Base-by-base conservation (phyloP, 2,888 invertebrate genomes). In the Amaurobius ferox region DNA sequence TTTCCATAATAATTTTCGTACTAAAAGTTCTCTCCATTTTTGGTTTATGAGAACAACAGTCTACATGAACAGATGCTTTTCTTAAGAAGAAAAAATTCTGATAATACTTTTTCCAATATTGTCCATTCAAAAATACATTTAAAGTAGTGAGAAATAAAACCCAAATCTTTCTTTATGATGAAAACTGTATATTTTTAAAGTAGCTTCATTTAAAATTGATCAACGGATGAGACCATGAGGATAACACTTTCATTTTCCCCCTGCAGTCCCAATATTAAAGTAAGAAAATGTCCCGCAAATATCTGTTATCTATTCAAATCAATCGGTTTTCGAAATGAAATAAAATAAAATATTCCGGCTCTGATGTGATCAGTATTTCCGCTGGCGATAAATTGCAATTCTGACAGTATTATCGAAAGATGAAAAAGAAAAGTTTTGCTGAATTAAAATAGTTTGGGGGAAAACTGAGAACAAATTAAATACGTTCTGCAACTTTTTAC, bases 381-480 rank as follows among this genome's bases (percentile, higher is more conserved):
- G 23, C 55, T 55, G 23, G 23, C 55, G 55, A 55, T 55, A 55
- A 55, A 55, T 55, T 55, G 23, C 23, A 23, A 19, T 23, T 55
- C 55, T 55, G 55, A 55, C 55, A 23, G 19, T 55, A 55, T 55
- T 55, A 55, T 55, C 55, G 23, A 55, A 23, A 6, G 23, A 55
- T 55, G 55, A 55, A 55, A 55, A 55, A 55, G 55, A 23, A 55
- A 55, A 23, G 16, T 16, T 55, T 44, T 44, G 55, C 16, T 19
- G 23, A 55, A 23, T 55, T 55, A 55, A 44, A 23, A 55, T 55
- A 6, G 35, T 35, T 35, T 35, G n/a, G n/a, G n/a, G n/a, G n/a
- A n/a, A n/a, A n/a, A n/a, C n/a, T n/a, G n/a, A n/a, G n/a, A n/a
- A n/a, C n/a, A n/a, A n/a, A n/a, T n/a, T n/a, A n/a, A n/a, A n/a